Evolutionary conservation across 2,888 invertebrate genomes (phyloP), one percentile per base, ranked within the genome.

Genomic region (Girardia tigrina): DNA sequence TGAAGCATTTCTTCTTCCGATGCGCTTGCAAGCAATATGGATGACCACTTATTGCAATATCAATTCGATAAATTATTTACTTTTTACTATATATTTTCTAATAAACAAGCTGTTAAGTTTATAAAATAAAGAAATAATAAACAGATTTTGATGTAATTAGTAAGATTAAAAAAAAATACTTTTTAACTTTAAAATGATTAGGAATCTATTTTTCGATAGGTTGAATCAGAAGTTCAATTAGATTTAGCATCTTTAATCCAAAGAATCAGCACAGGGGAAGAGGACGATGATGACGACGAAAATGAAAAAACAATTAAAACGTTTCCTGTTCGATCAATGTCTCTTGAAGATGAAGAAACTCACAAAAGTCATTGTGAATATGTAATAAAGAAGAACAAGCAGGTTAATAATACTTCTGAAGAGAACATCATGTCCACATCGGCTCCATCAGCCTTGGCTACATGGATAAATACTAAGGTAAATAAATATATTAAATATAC

Each of bases 231-330:
- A 20, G 20, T 23, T 20, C 56, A n/a, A n/a, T 23, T 56, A 56
- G 74, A 74, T 56, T 26, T 74, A 16, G 74, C 42, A 56, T 74
- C 74, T 36, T 69, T 56, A 56, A 56, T 74, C 8, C 74, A 29
- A 23, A 74, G 56, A 23, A 56, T 69, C 1, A 74, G 74, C 28
- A 74, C 74, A 14, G 74, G 74, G n/a, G 74, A 74, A n/a, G 74
- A 74, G 16, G 74, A 74, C 6, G 74, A 74, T 12, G 73, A 73
- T 20, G 42, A 26, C 42, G 26, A 23, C n/a, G 73, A 29, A 36
- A 72, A 72, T 16, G 6, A 20, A n/a, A 56, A 56, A 56, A 56
- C 56, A 12, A 8, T 56, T 8, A 56, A 56, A 16, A 2, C 56
- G 23, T 56, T 56, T n/a, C 56, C 56, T 56, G 56, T 56, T n/a